A percentile compares a stretch with the other conserved stretches of the same genome.
Evolutionary conservation across 37 sponge, comb jelly and placozoan genomes (phyloP).

Genomic region (Diacarnus erythraeanus): DNA sequence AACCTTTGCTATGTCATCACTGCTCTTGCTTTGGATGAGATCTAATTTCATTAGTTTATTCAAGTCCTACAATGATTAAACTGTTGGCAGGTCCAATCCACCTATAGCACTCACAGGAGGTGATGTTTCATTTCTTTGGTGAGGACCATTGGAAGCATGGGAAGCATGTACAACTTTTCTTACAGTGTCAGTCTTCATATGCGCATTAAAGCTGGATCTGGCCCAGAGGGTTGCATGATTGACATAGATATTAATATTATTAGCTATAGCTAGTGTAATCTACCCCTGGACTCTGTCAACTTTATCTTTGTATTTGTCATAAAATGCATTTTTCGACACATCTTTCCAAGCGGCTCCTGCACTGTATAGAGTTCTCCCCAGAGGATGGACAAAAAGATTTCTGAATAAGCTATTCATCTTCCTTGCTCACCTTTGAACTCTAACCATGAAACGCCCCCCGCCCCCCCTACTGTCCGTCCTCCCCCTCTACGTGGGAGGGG

Average conservation of each 20-base stretch:
- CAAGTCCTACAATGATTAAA: no score
- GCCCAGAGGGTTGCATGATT: no score
- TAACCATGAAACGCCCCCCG: neutral
- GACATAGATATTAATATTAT: no score
- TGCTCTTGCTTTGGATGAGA: constrained; percentile 39
- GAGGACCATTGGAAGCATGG: no score
- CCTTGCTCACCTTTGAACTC: neutral
- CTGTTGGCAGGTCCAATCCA: no score
- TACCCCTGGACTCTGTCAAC: constrained; percentile 38
- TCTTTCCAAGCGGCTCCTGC: neutral
- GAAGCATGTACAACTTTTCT: no score
- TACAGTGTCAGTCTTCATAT: no score
- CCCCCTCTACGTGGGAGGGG: neutral
- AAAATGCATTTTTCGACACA: constrained; percentile 35
- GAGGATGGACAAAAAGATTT: neutral
- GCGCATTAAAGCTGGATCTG: no score
- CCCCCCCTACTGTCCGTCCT: no score
- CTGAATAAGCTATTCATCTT: neutral
- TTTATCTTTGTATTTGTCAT: constrained; percentile 62
- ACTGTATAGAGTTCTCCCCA: neutral
- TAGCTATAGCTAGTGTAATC: no score
- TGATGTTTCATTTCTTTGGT: no score
- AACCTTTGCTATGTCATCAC: constrained; percentile 56
- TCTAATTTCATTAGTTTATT: constrained; percentile 48
- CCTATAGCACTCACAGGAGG: no score